These are phyloP conservation scores for Thaumatotibia leucotreta DNA, from an alignment of 1,140 invertebrate species.

Conservation along the genomic window DNA sequence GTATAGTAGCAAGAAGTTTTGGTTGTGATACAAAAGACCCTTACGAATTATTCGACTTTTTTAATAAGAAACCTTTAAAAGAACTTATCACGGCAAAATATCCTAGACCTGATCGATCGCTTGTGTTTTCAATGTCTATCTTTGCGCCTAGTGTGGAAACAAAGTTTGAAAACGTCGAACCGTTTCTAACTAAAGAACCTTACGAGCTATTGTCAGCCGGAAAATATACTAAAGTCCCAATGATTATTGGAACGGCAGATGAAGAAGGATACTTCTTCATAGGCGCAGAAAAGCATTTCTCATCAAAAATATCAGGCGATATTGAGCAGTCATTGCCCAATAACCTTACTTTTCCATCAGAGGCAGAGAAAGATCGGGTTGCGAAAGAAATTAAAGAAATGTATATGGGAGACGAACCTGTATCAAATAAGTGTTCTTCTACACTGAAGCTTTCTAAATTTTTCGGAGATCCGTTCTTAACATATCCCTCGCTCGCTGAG, in stretches of 20 bases:
- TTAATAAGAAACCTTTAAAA: slow-evolving; percentile 6
- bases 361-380: slow-evolving; percentile 24
- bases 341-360: slow-evolving; percentile 37
- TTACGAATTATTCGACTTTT: slow-evolving; percentile 14
- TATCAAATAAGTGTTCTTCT: slow-evolving; percentile 20
- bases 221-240: slow-evolving; percentile 18
- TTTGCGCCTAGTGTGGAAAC: slow-evolving; percentile 19
- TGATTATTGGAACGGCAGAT: slow-evolving; percentile 20
- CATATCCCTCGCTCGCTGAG: slow-evolving; percentile 38
- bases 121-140: not conserved
- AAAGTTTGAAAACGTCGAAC: slow-evolving; percentile 3
- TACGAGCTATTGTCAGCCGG: slow-evolving; percentile 6
- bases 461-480: slow-evolving; percentile 44
- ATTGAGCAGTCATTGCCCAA: slow-evolving; percentile 45
- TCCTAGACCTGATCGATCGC: not conserved
- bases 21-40: slow-evolving; percentile 11
- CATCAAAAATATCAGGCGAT: slow-evolving; percentile 22
- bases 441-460: slow-evolving; percentile 37
- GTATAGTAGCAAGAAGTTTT: slow-evolving; percentile 40
- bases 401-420: slow-evolving; percentile 36
- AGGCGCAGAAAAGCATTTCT: slow-evolving; percentile 40
- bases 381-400: slow-evolving; percentile 30
- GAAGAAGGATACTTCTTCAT: slow-evolving; percentile 28
- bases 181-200: slow-evolving; percentile 18
- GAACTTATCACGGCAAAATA: slow-evolving; percentile 13